Conservation (phyloP, 2,888 invertebrate species). For the Polydrusus tereticollis region DNA sequence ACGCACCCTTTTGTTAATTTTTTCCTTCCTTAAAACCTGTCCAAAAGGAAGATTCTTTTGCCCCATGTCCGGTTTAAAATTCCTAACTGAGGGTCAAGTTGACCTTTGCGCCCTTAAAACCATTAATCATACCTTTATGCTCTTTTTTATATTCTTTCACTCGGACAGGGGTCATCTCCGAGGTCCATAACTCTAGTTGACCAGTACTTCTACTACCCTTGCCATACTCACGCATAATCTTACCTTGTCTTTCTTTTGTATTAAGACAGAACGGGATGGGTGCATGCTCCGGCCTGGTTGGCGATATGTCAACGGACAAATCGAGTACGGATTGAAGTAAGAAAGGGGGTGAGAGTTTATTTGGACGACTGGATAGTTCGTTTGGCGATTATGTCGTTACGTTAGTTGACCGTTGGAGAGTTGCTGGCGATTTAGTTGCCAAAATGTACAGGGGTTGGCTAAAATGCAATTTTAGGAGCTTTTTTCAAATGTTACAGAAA, state of each 20-base stretch:
- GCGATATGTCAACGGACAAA: background rate
- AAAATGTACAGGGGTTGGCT: slow-evolving; percentile 41
- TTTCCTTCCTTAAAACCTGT: slow-evolving; percentile 47
- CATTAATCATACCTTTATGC: slow-evolving; percentile 68
- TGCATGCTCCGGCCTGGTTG: background rate
- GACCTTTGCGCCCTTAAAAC: slow-evolving; percentile 67
- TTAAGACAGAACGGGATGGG: background rate
- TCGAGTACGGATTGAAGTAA: background rate
- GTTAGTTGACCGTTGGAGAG: slow-evolving; percentile 56
- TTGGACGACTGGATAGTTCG: slow-evolving; percentile 38
- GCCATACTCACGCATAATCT: background rate
- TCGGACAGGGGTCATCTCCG: slow-evolving; percentile 57
- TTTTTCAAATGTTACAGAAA: too few species aligned
- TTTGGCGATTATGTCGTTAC: slow-evolving; percentile 68
- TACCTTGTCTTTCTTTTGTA: slow-evolving; percentile 12
- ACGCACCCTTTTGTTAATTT: slow-evolving; percentile 39
- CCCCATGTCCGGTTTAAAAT: slow-evolving; percentile 62
- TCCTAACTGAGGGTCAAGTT: slow-evolving; percentile 65
- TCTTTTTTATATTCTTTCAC: slow-evolving; percentile 41
- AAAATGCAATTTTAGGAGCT: background rate
- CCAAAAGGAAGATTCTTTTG: slow-evolving; percentile 45
- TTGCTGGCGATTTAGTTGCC: slow-evolving; percentile 45
- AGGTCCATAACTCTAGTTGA: slow-evolving; percentile 62
- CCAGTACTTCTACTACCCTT: slow-evolving; percentile 45
- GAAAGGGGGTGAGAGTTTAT: slow-evolving; percentile 21